Evolutionary conservation across 1,140 invertebrate species (phyloP), one percentile per base, ranked within the genome.

Genomic region (Drosophila watanabei): DNA sequence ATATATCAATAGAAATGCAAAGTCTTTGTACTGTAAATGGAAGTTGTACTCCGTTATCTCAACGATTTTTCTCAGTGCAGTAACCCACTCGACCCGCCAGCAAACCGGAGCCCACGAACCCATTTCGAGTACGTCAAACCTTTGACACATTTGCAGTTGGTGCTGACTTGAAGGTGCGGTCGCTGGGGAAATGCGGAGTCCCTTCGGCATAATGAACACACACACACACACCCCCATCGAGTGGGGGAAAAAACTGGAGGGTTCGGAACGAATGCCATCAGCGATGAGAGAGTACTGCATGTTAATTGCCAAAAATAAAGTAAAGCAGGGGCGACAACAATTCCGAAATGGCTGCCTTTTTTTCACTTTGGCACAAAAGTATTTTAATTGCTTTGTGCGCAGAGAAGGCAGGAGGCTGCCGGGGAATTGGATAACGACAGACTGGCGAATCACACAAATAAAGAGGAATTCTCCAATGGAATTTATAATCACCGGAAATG

Each of bases 261-360:
- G 24, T 45, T 45, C 11, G 24, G 49, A 33, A 33, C 62, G 32
- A 54, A 68, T 49, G 66, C 66, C 70, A 72, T 73, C 70, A 59
- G 66, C 70, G 10, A 39, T 30, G 69, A 41, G 68, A 52, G 54
- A 52, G 54, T 43, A 61, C 52, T 73, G 70, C 70, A 72, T 72
- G 70, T 60, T 73, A 73, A 73, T 73, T 73, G 70, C 70, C 70
- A 72, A 73, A 73, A 72, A 73, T 72, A 73, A 73, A 73, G 37
- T 60, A 73, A 72, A 72, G 68, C 68, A 72, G 68, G 24, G 51
- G 35, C 70, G 68, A 72, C 54, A 72, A 73, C 68, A 60, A 73
- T 73, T 72, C 45, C 32, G 37, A 39, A 51, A 72, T 72, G 68
- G 32, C 35, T 72, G 32, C 45, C 28, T 59, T 73, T 72, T 72